Evolutionary conservation across 53 echinoderm and acorn worm genomes (phyloP).

Genomic region (Pentamera pediparva): DNA sequence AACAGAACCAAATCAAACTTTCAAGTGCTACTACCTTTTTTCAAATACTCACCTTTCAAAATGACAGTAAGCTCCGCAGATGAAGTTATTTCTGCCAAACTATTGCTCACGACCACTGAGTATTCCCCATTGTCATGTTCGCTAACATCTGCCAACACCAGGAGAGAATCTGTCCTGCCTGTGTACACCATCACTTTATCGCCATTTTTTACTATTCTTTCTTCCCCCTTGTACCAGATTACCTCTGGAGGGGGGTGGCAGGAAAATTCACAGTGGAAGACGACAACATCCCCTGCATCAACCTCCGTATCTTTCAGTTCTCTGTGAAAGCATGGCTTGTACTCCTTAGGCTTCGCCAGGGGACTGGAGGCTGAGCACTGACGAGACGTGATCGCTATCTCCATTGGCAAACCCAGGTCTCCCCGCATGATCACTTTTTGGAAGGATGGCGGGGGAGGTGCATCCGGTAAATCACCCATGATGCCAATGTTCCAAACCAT

Average conservation of each 20-base stretch:
- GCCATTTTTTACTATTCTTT: constrained; percentile 35
- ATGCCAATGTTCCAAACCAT: not conserved
- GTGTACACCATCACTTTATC: constrained; percentile 71
- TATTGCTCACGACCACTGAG: constrained; percentile 63
- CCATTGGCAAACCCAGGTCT: constrained; percentile 60
- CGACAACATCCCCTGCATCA: constrained; percentile 85
- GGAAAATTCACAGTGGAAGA: constrained; percentile 74
- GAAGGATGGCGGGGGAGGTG: constrained; percentile 41
- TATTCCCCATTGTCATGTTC: constrained; percentile 68
- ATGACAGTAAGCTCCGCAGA: constrained; percentile 65
- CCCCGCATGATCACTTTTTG: constrained; percentile 51
- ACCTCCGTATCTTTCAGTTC: constrained; percentile 79
- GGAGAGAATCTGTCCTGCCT: constrained; percentile 54
- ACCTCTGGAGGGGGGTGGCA: constrained; percentile 79
- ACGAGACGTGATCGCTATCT: constrained; percentile 62
- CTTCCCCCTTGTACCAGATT: constrained; percentile 61
- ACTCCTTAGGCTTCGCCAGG: constrained; percentile 55
- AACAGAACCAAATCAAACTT: too few relatives aligned
- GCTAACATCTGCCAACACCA: constrained; percentile 82
- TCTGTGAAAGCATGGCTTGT: constrained; percentile 69
- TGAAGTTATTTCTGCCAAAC: constrained; percentile 52
- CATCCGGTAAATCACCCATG: constrained; percentile 68
- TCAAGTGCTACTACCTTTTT: not conserved
- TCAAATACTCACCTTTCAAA: constrained; percentile 79
- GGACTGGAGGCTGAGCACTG: constrained; percentile 34